Evolutionary conservation across 2,888 invertebrate species (phyloP), one percentile per base, ranked within the genome.

Genomic region (Drosophila subquinaria): DNA sequence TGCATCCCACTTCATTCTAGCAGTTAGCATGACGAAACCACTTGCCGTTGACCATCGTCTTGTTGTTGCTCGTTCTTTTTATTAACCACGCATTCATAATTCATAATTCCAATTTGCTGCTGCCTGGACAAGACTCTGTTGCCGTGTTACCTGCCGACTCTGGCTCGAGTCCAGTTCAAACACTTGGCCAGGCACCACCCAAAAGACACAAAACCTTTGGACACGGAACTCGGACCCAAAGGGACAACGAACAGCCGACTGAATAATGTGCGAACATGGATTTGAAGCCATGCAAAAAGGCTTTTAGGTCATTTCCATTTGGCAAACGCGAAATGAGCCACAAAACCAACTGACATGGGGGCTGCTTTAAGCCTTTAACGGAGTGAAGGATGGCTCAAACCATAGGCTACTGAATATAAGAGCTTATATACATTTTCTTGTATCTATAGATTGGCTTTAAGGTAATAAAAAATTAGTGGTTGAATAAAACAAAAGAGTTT

Each of bases 41-140:
- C 72, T 67, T 69, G 78, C 71, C 78, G 66, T 72, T 71, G 68
- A 76, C 69, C 67, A 66, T 68, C 67, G 66, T 69, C 65, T 62
- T 65, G 61, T 61, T 61, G 55, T 60, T 80, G 65, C 55, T 55
- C 81, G 68, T 79, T 87, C 82, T 69, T 81, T 87, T 87, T 87
- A 86, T 85, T 88, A 89, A 84, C 89, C 89, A 85, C 84, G 88
- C 88, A 84, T 83, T 84, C 90, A 90, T 90, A 90, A 89, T 91
- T 90, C 91, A 90, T 91, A 90, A 90, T 91, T 90, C 88, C 90
- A 89, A 90, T 90, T 90, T 90, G 89, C 91, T 88, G 83, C 89
- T 86, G 83, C 88, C 87, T 73, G 61, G 55, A 52, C 67, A 8
- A 67, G 68, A 66, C 66, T n/a, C 53, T 50, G 33, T 45, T 42